Evolutionary conservation across 2,888 invertebrate genomes (phyloP), one percentile per base, ranked within the genome.

Genomic region (Trachelus tabidus): DNA sequence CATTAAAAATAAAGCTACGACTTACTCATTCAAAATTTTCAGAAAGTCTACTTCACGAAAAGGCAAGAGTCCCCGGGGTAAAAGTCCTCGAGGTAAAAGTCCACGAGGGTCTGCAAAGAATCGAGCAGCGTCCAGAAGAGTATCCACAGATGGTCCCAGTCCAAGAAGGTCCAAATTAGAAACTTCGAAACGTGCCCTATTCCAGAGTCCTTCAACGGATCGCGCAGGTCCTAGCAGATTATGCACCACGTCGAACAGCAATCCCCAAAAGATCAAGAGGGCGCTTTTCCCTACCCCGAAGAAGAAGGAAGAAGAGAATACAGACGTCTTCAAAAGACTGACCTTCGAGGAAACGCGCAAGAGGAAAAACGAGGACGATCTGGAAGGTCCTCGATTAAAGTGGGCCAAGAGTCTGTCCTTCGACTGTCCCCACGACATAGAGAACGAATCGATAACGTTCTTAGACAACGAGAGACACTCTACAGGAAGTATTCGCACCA

Each of bases 111-210:
- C 95, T 0, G 93, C 94, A 33, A 94, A 94, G 83, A 95, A 95
- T 84, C 90, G 79, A 68, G 82, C 92, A 81, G 69, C 93, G 88
- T 87, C 93, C 76, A 89, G 93, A 73, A 89, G 93, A 73, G 83
- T 93, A 11, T 87, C 92, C 1, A 89, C 93, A 87, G 93, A 93
- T 79, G 85, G 92, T 30, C 83, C 86, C 30, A 90, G 88, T 85
- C 88, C 89, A 0, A 80, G 86, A 34, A 91, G 89, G 82, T 77
- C 87, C 1, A 91, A 89, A 78, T 71, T 90, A 33, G 95, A 95
- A 87, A 93, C 94, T 0, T 93, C 95, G 0, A 96, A 96, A 84
- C 92, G 96, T 78, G 96, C 96, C 0, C 90, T 96, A 2, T 96
- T 96, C 85, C 94, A 95, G 85, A 96, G 96, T 88, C 96, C 96